Base-by-base conservation (phyloP, 2,797 vertebrate genomes). In the Acanthurus leucopareius region DNA sequence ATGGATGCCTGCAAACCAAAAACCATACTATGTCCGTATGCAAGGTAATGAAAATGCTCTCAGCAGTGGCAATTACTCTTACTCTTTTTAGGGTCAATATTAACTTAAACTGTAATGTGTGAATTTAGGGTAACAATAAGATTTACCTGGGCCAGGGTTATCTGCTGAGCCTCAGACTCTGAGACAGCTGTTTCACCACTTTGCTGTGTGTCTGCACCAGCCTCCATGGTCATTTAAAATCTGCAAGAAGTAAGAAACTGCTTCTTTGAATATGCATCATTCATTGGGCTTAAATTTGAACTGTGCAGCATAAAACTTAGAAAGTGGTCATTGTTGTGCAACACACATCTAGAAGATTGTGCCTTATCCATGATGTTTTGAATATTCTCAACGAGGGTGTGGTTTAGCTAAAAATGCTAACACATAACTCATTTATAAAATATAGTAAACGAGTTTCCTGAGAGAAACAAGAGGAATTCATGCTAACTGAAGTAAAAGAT, bases 161-260 rank as follows among this genome's bases (percentile, higher is more conserved):
- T 98, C 92, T 99, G 97, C 92, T 99, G 98, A 89, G 94, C 96
- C 92, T 99, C 98, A 86, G 97, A 95, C 93, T 99, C 97, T 71
- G 97, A 96, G 91, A 98, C 96, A 90, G 95, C 96, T 80, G 97
- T 96, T 94, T 99, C 97, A 90, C 97, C 97, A 94, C 97, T 96
- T 95, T 97, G 97, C 94, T 99, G 98, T 92, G 96, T 96, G 93
- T 99, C 98, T 96, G 97, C 95, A 94, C 96, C 97, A 94, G 97
- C 97, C 95, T 99, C 98, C 98, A 99, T 99, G 95, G 96, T 99
- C 97, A 98, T 98, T 96, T 96, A 97, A 96, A 97, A 96, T 94
- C 97, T 97, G 95, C 80, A 84, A 93, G 70, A 67, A 63, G 17
- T 1, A 68, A 66, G 7, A 44, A 32, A 63, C 2, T 0, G 7